phyloP scores from a whole-genome alignment of 1,140 invertebrate genomes.

The Leptinotarsa defecta region DNA sequence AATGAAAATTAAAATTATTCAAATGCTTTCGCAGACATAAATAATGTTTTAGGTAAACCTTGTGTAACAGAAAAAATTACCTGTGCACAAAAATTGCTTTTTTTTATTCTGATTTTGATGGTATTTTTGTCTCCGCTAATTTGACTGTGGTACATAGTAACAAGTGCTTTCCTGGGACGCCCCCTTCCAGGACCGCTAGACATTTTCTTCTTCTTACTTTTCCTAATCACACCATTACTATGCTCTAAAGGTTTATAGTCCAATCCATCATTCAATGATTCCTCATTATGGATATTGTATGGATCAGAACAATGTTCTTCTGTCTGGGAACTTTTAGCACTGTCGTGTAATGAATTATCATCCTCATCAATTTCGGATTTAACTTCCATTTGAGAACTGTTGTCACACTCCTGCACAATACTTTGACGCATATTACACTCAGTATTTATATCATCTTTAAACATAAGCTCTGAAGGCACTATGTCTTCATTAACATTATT shows the following conservation, averaged over 20 bases:
- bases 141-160: conserved; percentile 60
- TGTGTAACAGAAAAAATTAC: conserved; percentile 31
- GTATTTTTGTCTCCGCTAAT: conserved; percentile 67
- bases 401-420: conserved; percentile 13
- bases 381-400: conserved; percentile 12
- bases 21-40: no score
- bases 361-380: conserved; percentile 15
- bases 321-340: conserved; percentile 15
- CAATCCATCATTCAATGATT: conserved; percentile 31
- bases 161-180: conserved; percentile 49
- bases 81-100: conserved; percentile 57
- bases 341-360: conserved; percentile 10
- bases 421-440: conserved; percentile 29
- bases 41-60: background rate
- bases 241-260: conserved; percentile 32
- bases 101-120: conserved; percentile 68
- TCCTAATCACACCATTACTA: conserved; percentile 41
- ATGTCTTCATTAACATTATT: conserved; percentile 43
- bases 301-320: conserved; percentile 35
- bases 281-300: conserved; percentile 31
- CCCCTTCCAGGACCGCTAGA: conserved; percentile 46
- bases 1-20: no score
- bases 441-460: conserved; percentile 13
- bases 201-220: conserved; percentile 38
- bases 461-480: conserved; percentile 27